These are phyloP conservation scores for Candoia aspera DNA, from an alignment of 2,113 vertebrate genomes.

Conservation along the genomic window DNA sequence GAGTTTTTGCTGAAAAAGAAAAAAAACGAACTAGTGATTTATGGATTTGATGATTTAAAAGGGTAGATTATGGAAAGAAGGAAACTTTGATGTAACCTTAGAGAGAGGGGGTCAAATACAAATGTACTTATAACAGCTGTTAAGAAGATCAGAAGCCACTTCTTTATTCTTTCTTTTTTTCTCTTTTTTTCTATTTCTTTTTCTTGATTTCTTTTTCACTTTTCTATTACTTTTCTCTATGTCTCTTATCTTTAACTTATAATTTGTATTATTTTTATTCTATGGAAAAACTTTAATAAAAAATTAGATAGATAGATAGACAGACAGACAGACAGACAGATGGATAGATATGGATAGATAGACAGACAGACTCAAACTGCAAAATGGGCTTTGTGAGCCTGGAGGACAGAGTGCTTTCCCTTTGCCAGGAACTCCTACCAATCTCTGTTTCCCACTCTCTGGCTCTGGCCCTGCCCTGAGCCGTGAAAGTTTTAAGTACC, in stretches of 20 bases:
- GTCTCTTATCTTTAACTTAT: neutral
- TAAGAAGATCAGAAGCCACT: neutral
- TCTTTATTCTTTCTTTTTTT: neutral
- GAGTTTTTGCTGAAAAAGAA: no score
- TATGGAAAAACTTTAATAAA: neutral
- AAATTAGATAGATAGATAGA: neutral
- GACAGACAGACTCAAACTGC: no score
- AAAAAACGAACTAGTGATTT: no score
- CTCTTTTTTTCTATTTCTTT: neutral
- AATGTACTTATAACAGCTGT: no score
- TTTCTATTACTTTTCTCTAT: neutral
- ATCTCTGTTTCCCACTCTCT: neutral
- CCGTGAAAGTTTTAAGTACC: neutral
- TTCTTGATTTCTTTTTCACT: neutral
- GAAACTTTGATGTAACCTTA: no score
- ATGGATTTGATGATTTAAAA: no score
- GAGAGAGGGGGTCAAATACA: no score
- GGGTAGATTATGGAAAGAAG: no score
- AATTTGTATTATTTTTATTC: neutral
- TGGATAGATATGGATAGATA: no score
- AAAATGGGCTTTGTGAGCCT: no score
- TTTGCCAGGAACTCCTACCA: neutral
- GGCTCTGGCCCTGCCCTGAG: neutral
- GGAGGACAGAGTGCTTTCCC: no score
- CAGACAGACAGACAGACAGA: neutral